Evolutionary conservation across 2,888 invertebrate genomes (phyloP).

Genomic region (Quadriops clusia): DNA sequence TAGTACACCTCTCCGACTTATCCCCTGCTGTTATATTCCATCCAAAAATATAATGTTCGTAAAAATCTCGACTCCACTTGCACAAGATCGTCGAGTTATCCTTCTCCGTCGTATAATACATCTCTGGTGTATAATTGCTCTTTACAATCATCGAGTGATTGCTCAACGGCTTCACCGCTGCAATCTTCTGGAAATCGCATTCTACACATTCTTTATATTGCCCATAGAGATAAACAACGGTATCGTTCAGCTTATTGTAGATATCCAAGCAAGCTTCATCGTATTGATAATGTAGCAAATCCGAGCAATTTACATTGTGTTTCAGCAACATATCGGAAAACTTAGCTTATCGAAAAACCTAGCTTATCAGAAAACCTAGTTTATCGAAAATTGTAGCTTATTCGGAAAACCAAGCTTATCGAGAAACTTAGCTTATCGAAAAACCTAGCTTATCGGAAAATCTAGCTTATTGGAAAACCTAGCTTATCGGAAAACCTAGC

Average conservation of each 20-base stretch:
- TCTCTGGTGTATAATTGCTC: slow-evolving; percentile 29
- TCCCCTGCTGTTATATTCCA: slow-evolving; percentile 35
- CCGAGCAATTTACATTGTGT: slow-evolving; percentile 17
- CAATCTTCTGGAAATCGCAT: slow-evolving; percentile 30
- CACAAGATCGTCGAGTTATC: slow-evolving; percentile 11
- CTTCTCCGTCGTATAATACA: slow-evolving; percentile 16
- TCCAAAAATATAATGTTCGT: slow-evolving; percentile 35
- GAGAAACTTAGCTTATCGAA: too few relatives aligned
- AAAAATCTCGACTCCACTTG: slow-evolving; percentile 28
- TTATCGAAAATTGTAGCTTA: too few relatives aligned
- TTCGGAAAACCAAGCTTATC: too few relatives aligned
- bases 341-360: too few relatives aligned
- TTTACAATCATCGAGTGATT: slow-evolving; percentile 29
- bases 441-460: too few relatives aligned
- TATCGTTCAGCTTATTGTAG: slow-evolving; percentile 24
- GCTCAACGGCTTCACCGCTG: slow-evolving; percentile 19
- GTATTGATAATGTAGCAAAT: slow-evolving; percentile 24
- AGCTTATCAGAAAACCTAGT: too few relatives aligned
- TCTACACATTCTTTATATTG: slow-evolving; percentile 35
- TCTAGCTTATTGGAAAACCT: too few relatives aligned
- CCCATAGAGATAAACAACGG: slow-evolving; percentile 24
- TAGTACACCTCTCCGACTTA: slow-evolving; percentile 25
- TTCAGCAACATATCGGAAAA: slow-evolving; percentile 20
- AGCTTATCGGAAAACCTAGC: too few relatives aligned
- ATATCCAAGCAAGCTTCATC: slow-evolving; percentile 37